These are phyloP conservation scores for Dendrolimus pini DNA, from an alignment of 2,888 invertebrate genomes.

Conservation along the genomic window DNA sequence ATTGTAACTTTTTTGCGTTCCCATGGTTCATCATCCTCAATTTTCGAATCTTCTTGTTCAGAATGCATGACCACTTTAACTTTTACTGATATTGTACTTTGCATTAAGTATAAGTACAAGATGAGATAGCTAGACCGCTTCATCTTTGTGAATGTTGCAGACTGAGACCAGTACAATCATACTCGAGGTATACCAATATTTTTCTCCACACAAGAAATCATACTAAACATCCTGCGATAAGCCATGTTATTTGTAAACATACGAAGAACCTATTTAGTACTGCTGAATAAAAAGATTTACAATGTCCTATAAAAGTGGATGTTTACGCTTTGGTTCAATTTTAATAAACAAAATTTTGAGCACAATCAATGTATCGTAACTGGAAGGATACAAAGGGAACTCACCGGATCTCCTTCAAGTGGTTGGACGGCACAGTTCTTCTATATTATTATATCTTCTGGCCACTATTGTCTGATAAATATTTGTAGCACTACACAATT, in stretches of 20 bases:
- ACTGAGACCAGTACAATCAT: background rate
- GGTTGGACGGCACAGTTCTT: no score
- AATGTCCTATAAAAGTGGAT: no score
- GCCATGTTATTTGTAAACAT: conserved; percentile 8
- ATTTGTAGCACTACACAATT: no score
- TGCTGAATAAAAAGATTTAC: no score
- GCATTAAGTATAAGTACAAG: conserved; percentile 28
- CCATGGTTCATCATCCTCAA: conserved; percentile 49
- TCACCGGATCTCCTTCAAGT: no score
- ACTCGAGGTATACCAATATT: background rate
- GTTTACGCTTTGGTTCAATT: no score
- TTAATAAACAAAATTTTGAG: no score
- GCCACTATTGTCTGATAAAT: no score
- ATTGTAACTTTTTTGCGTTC: conserved; percentile 32
- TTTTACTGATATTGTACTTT: conserved; percentile 43
- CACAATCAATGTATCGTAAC: no score
- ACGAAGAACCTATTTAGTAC: background rate
- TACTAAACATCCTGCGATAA: conserved; percentile 10
- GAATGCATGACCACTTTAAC: conserved; percentile 64
- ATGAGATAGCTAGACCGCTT: conserved; percentile 24
- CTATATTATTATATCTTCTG: no score
- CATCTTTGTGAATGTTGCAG: conserved; percentile 28
- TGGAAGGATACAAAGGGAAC: no score
- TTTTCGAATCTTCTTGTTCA: conserved; percentile 51
- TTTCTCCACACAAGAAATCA: conserved; percentile 5